A percentile compares a stretch with the other conserved stretches of the same genome.
These are phyloP conservation scores for Brachyhypopomus occidentalis DNA, from an alignment of 2,113 vertebrate genomes.

Conservation along the genomic window DNA sequence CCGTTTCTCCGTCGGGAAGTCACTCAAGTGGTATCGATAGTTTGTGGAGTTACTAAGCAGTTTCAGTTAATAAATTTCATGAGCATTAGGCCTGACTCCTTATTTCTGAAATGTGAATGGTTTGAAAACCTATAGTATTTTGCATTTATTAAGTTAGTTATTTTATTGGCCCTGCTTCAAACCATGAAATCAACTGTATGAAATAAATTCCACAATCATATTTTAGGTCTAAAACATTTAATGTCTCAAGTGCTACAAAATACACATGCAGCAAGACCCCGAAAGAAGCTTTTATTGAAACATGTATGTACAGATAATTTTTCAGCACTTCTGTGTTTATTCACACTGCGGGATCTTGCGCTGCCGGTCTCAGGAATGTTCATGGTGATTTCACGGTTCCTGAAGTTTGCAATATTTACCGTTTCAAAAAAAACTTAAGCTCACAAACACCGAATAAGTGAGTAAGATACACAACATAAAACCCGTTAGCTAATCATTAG, in stretches of 20 bases:
- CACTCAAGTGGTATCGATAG: constrained; percentile 63
- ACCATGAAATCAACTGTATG: too few relatives aligned
- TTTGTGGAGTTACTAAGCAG: constrained; percentile 91
- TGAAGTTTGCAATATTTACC: background rate
- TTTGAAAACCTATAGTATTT: too few relatives aligned
- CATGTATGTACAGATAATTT: constrained; percentile 70
- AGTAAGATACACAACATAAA: constrained; percentile 46
- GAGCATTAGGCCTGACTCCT: constrained; percentile 75
- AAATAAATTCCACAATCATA: too few relatives aligned
- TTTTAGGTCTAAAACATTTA: too few relatives aligned
- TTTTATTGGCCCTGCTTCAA: too few relatives aligned
- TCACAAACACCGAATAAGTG: constrained; percentile 59
- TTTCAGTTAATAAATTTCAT: constrained; percentile 93
- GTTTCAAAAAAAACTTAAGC: background rate
- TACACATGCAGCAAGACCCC: constrained; percentile 42
- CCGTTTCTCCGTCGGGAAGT: constrained; percentile 38
- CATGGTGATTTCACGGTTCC: background rate
- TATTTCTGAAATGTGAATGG: background rate
- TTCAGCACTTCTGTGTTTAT: constrained; percentile 58
- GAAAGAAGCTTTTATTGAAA: constrained; percentile 79
- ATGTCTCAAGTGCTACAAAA: background rate
- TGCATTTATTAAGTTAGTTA: too few relatives aligned
- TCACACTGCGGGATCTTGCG: constrained; percentile 54
- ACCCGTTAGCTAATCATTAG: background rate
- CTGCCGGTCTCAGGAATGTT: background rate